Conservation (phyloP, 1,140 invertebrate genomes). For the Eueides isabella region DNA sequence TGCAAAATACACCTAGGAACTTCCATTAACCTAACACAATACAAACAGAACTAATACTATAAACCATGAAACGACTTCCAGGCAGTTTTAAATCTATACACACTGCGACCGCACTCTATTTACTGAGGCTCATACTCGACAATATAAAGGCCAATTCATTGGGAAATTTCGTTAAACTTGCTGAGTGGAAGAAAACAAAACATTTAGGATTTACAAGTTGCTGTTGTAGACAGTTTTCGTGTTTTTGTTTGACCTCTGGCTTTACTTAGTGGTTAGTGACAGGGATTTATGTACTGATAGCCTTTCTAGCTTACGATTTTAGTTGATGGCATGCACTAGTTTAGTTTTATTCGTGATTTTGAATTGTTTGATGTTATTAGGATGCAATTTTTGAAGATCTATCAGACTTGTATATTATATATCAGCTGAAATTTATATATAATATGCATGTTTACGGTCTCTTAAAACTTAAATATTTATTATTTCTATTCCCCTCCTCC, state of each 20-base stretch:
- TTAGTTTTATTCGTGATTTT: no score
- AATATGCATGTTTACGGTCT: no score
- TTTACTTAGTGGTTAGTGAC: constrained; percentile 1
- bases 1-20: no score
- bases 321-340: no score
- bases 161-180: not conserved
- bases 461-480: no score
- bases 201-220: constrained; percentile 6
- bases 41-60: not conserved
- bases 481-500: no score
- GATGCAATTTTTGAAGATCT: no score
- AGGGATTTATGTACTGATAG: constrained; percentile 9
- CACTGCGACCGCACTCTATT: not conserved
- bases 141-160: not conserved
- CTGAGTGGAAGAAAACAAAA: constrained; percentile 8
- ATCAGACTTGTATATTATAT: no score
- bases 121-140: not conserved
- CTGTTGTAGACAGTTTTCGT: not conserved
- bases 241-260: constrained; percentile 3
- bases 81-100: not conserved
- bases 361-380: no score
- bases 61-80: not conserved
- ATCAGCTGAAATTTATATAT: no score
- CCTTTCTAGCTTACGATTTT: no score
- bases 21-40: not conserved